These are phyloP conservation scores for Leptinotarsa texana DNA, from an alignment of 1,140 invertebrate genomes.

Conservation along the genomic window DNA sequence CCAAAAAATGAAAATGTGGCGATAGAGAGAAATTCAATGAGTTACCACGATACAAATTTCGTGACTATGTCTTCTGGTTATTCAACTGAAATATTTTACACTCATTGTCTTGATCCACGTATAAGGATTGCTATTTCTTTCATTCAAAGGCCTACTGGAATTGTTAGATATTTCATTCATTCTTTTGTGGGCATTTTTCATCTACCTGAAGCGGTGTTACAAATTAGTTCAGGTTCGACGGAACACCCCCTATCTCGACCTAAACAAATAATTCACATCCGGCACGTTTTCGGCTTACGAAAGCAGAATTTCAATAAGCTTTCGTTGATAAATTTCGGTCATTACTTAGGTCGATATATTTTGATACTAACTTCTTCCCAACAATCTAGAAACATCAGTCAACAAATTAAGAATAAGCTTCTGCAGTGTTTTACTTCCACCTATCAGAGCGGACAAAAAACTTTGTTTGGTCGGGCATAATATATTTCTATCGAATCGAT, in stretches of 20 bases:
- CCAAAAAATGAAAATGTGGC: too few relatives aligned
- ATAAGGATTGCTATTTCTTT: conserved; percentile 4
- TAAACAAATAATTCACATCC: conserved; percentile 32
- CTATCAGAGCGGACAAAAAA: neutral
- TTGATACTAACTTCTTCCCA: conserved; percentile 17
- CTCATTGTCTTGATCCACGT: conserved; percentile 13
- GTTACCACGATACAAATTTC: too few relatives aligned
- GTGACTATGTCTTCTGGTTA: neutral
- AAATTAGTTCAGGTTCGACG: conserved; percentile 27
- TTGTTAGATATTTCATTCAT: conserved; percentile 25
- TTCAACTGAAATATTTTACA: conserved; percentile 9
- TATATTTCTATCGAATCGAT: too few relatives aligned
- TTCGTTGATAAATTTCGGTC: conserved; percentile 27
- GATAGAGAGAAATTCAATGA: too few relatives aligned
- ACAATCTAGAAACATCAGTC: conserved; percentile 7
- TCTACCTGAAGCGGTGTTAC: conserved; percentile 30
- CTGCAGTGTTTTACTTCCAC: neutral
- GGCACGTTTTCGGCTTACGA: conserved; percentile 24
- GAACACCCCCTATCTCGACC: conserved; percentile 27
- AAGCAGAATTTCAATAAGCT: conserved; percentile 33
- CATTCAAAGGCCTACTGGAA: conserved; percentile 10
- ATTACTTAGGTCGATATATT: conserved; percentile 23
- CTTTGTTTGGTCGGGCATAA: too few relatives aligned
- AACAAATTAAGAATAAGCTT: neutral
- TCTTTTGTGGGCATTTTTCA: conserved; percentile 28